Percentiles rank a stretch among this genome's conserved stretches.
phyloP scores from a whole-genome alignment of 2,113 vertebrate genomes.

The Poeciliopsis occidentalis region DNA sequence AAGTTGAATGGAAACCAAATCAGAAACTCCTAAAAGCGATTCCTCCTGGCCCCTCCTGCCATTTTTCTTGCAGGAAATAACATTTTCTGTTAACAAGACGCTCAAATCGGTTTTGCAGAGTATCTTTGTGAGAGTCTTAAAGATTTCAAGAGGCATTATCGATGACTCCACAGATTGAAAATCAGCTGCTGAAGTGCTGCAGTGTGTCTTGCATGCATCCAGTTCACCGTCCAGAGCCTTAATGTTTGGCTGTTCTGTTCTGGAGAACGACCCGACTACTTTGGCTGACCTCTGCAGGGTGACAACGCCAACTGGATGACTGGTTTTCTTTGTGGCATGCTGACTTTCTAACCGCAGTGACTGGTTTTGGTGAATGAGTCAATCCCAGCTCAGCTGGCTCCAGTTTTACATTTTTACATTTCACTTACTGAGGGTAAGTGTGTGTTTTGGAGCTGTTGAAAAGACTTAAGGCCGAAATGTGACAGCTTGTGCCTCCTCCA shows the following conservation, averaged over 20 bases:
- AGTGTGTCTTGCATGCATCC: not conserved
- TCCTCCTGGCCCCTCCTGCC: too few species aligned
- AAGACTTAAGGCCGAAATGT: conserved; percentile 30
- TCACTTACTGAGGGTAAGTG: conserved; percentile 53
- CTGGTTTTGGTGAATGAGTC: conserved; percentile 61
- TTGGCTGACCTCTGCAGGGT: conserved; percentile 41
- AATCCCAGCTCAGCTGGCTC: conserved; percentile 26
- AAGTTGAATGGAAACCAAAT: not conserved
- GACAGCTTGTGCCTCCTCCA: conserved; percentile 18
- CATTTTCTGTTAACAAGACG: too few species aligned
- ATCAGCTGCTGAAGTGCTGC: not conserved
- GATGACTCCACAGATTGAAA: not conserved
- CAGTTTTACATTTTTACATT: conserved; percentile 44
- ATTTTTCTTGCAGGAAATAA: too few species aligned
- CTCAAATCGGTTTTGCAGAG: not conserved
- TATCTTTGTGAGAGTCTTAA: not conserved
- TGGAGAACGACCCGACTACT: not conserved
- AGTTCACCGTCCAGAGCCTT: conserved; percentile 15
- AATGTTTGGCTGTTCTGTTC: conserved; percentile 22
- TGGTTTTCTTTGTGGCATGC: conserved; percentile 47
- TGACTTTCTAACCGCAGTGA: conserved; percentile 50
- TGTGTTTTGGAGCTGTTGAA: conserved; percentile 31
- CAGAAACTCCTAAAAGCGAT: not conserved
- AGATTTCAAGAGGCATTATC: not conserved
- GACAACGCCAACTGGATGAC: conserved; percentile 48